Conservation (phyloP, 92 coral and sea anemone species). For the Parazoanthus darwini region DNA sequence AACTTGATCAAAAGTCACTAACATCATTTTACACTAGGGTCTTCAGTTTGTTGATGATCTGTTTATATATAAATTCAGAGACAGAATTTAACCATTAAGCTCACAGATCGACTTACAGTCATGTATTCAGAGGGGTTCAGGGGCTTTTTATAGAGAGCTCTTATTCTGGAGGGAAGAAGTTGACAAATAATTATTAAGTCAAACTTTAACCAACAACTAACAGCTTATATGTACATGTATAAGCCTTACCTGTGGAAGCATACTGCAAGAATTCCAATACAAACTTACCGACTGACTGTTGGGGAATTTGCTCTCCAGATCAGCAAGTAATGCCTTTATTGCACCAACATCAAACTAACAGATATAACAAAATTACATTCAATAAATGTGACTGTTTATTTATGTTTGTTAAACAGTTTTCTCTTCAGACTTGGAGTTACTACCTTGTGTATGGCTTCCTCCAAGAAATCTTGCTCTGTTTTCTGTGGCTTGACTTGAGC, state of each 20-base stretch:
- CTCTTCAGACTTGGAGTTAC: background rate
- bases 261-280: background rate
- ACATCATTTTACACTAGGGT: too few species aligned
- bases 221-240: too few species aligned
- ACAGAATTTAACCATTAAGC: too few species aligned
- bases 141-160: too few species aligned
- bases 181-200: background rate
- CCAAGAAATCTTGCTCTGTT: constrained; percentile 67
- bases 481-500: constrained; percentile 67
- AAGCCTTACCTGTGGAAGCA: too few species aligned
- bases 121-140: too few species aligned
- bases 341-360: constrained; percentile 63
- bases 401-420: background rate
- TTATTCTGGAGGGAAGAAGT: background rate
- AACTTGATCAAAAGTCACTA: too few species aligned
- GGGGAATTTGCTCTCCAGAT: constrained; percentile 67
- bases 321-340: constrained; percentile 64
- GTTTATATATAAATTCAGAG: too few species aligned
- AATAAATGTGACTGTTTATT: too few species aligned
- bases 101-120: too few species aligned
- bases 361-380: background rate
- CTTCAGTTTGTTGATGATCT: too few species aligned
- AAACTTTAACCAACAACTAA: too few species aligned
- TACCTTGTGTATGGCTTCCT: constrained; percentile 74
- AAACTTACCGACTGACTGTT: constrained; percentile 77